Evolutionary conservation across 2,888 invertebrate genomes (phyloP).

Genomic region (Chirona hameri): DNA sequence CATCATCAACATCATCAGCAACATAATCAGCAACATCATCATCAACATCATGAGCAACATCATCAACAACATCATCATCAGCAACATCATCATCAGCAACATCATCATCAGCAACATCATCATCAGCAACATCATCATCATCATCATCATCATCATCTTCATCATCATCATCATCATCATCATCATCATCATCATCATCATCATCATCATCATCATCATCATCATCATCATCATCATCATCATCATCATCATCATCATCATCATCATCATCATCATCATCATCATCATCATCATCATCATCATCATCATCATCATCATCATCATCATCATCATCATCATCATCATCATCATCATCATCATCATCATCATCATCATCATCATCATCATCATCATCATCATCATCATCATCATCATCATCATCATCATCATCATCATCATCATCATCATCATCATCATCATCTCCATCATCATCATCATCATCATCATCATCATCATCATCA

Average conservation of each 20-base stretch:
- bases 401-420: conserved; percentile 11
- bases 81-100: no score
- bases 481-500: background rate
- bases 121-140: no score
- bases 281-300: background rate
- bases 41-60: no score
- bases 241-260: conserved; percentile 22
- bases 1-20: no score
- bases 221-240: conserved; percentile 22
- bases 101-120: no score
- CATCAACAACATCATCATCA: no score
- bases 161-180: conserved; percentile 22
- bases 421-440: conserved; percentile 22
- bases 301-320: background rate
- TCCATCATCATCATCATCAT: conserved; percentile 12
- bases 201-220: conserved; percentile 22
- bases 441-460: conserved; percentile 22
- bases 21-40: no score
- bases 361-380: conserved; percentile 22
- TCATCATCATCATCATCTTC: background rate
- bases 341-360: conserved; percentile 22
- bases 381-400: conserved; percentile 1
- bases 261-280: conserved; percentile 22
- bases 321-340: conserved; percentile 22
- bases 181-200: conserved; percentile 22